These are phyloP conservation scores for Keiferia lycopersicella DNA, from an alignment of 2,888 invertebrate genomes.

Conservation along the genomic window DNA sequence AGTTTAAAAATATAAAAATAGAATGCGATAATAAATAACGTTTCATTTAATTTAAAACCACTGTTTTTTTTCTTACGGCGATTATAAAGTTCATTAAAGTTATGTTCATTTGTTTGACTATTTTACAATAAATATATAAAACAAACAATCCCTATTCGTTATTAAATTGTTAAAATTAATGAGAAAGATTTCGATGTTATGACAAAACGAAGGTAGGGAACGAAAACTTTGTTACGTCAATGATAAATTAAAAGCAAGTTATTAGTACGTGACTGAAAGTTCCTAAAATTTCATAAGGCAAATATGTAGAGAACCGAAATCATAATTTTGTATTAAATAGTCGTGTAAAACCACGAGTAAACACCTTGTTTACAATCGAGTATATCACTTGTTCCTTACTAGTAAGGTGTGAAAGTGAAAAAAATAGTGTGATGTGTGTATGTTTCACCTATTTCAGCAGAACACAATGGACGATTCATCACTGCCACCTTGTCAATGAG, in stretches of 20 bases:
- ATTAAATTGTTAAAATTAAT: not conserved
- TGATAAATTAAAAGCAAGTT: too few species aligned
- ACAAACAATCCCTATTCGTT: too few species aligned
- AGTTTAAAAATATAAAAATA: not conserved
- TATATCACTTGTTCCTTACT: constrained; percentile 9
- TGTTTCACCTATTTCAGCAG: constrained; percentile 45
- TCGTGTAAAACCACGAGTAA: not conserved
- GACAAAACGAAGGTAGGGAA: too few species aligned
- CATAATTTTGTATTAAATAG: not conserved
- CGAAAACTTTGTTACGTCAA: too few species aligned
- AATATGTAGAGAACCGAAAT: not conserved
- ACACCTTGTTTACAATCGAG: not conserved
- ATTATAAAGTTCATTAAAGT: too few species aligned
- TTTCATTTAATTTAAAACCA: not conserved
- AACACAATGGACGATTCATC: constrained; percentile 52
- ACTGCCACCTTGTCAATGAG: constrained; percentile 45
- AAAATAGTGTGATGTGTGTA: constrained; percentile 44
- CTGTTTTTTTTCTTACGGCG: not conserved
- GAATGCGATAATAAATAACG: not conserved
- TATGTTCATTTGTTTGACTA: not conserved
- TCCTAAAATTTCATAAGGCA: not conserved
- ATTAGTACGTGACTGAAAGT: not conserved
- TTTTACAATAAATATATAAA: too few species aligned
- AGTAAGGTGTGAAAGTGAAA: constrained; percentile 31
- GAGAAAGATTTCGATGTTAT: too few species aligned